Evolutionary conservation across 2,113 vertebrate genomes (phyloP), one percentile per base, ranked within the genome.

Genomic region (Saccopteryx bilineata): DNA sequence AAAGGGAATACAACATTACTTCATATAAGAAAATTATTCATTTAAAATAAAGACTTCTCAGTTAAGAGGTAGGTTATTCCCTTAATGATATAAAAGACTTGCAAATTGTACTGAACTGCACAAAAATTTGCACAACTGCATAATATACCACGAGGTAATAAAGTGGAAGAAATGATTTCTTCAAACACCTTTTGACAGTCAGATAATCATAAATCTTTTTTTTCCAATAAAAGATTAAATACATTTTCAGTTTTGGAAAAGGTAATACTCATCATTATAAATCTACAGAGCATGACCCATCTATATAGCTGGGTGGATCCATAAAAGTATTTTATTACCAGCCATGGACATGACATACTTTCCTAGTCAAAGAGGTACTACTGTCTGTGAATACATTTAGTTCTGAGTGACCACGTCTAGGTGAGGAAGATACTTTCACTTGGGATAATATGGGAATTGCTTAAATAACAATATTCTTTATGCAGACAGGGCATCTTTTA

Each of bases 101-200:
- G 81, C 28, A 68, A 87, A 21, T 24, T 87, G 1, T 7, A 72
- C 0, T 91, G 87, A 84, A 92, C 19, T 91, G 1, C 7, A 90
- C 21, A 74, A 76, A 65, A 78, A 46, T 69, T 4, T 84, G 72
- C 87, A 78, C 7, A 84, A 46, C 48, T 68, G 28, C 75, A 1
- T 87, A 96, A 83, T 58, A 95, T 0, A 79, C 87, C 90, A 56
- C 0, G 15, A 90, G 7, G 5, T 79, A 96, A 92, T 82, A 68
- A 97, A 93, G 91, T 93, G 26, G 14, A 11, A 90, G 56, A 58
- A 95, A 92, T 79, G 66, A 71, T 84, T 80, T 95, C 82, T 92
- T 97, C 65, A 94, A 96, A 71, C 39, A 46, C 58, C 19, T 23
- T 21, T 74, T 90, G n/a, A 80, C 71, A 96, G 65, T 31, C 96